Percentiles rank a stretch among this genome's conserved stretches.
Conservation (phyloP, 2,797 vertebrate genomes). For the Sebastes cheni region DNA sequence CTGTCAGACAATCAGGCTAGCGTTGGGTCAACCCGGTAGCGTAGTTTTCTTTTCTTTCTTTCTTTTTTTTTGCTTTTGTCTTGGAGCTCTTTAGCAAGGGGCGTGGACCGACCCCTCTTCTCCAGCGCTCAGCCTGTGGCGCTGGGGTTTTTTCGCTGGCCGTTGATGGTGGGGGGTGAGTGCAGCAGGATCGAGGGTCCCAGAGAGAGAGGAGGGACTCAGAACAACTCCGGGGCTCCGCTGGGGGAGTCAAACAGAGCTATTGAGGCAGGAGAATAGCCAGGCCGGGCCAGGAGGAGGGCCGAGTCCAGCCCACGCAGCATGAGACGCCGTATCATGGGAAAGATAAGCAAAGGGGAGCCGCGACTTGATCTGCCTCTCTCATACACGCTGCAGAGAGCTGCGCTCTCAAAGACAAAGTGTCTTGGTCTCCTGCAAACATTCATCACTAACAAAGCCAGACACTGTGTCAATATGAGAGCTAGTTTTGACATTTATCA, state of each 20-base stretch:
- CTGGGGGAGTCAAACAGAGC: constrained; percentile 83
- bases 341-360: constrained; percentile 88
- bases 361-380: constrained; percentile 33
- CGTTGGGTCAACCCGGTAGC: constrained; percentile 45
- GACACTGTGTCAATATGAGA: not conserved
- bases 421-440: constrained; percentile 25
- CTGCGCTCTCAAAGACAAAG: constrained; percentile 36
- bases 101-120: constrained; percentile 17
- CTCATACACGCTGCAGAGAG: constrained; percentile 14
- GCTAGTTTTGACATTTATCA: not conserved
- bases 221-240: constrained; percentile 38
- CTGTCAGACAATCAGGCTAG: constrained; percentile 73
- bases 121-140: constrained; percentile 24
- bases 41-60: constrained; percentile 2
- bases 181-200: constrained; percentile 70
- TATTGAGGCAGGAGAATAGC: constrained; percentile 87
- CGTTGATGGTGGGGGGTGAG: constrained; percentile 43
- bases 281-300: constrained; percentile 73
- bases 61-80: constrained; percentile 38
- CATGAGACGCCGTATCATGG: constrained; percentile 83
- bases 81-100: constrained; percentile 32
- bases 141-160: constrained; percentile 8
- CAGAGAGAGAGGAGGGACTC: constrained; percentile 60
- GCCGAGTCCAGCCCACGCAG: constrained; percentile 71
- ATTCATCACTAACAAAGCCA: not conserved